Evolutionary conservation across 2,888 invertebrate genomes (phyloP).

Genomic region (Lomographa bimaculata): DNA sequence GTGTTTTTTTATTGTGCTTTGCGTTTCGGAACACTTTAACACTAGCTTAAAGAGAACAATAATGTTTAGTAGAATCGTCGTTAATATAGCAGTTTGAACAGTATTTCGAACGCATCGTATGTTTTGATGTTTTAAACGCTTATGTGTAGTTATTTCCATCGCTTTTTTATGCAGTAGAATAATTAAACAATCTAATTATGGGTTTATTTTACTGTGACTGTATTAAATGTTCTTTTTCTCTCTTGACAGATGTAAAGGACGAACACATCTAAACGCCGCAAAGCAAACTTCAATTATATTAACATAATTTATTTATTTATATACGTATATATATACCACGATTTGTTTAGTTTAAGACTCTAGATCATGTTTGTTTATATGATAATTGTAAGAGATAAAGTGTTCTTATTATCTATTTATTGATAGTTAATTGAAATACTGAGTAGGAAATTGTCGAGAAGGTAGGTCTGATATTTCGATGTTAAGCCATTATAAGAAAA

Average conservation of each 20-base stretch:
- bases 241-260: conserved; percentile 88
- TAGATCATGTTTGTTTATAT: conserved; percentile 47
- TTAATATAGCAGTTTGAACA: background rate
- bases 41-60: too few species aligned
- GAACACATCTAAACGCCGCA: conserved; percentile 86
- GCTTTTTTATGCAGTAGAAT: conserved; percentile 28
- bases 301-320: conserved; percentile 5
- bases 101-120: conserved; percentile 9
- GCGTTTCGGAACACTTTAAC: too few species aligned
- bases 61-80: background rate
- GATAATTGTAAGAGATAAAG: conserved; percentile 68
- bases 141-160: conserved; percentile 25
- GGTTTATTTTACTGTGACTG: conserved; percentile 4
- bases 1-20: too few species aligned
- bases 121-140: conserved; percentile 33
- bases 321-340: too few species aligned
- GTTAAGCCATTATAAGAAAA: too few species aligned
- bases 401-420: conserved; percentile 70
- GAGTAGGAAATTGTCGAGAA: conserved; percentile 8
- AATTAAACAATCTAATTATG: background rate
- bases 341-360: conserved; percentile 29
- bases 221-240: conserved; percentile 83
- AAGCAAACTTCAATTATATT: conserved; percentile 54
- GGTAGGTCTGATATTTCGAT: background rate
- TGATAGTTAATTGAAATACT: conserved; percentile 51